Base-by-base conservation (phyloP, 2,113 vertebrate species). In the Ornithorhynchus anatinus region DNA sequence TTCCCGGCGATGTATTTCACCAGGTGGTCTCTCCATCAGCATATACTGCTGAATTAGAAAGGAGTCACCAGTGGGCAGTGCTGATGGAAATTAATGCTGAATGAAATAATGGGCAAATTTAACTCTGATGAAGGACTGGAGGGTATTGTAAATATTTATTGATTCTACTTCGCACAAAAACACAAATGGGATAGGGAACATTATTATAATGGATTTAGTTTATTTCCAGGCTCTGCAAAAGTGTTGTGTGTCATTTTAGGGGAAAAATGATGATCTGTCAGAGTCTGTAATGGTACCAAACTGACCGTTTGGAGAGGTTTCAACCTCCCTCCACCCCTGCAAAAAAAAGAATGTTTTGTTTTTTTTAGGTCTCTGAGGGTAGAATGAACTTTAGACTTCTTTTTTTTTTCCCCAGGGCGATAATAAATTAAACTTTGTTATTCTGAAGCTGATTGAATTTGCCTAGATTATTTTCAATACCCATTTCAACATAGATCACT, bases 351-450 rank as follows among this genome's bases (percentile, higher is more conserved):
- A n/a, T n/a, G n/a, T n/a, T n/a, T n/a, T n/a, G n/a, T 72, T 31
- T 43, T 67, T 58, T 68, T 75, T n/a, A 8, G 42, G n/a, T 69
- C 52, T 82, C 42, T 61, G 35, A 50, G 2, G 54, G 51, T 54
- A 79, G 59, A 72, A 53, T 66, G 54, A 64, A 64, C 32, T 64
- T 80, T 58, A 53, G 56, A 53, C 5, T 52, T 62, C 71, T 11
- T 64, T 67, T 69, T 82, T 63, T 72, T 78, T 75, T 25, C 54
- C 52, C 23, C 73, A 63, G 66, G 36, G 43, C 61, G 57, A 59
- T 59, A 69, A 73, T 61, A 68, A 69, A 66, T 69, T 69, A 69
- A 33, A 22, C 32, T 67, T 80, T 63, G 53, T 62, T 66, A 60
- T 60, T 38, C 51, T 50, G 47, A 58, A 40, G 35, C 57, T 43